phyloP scores from a whole-genome alignment of 2,888 invertebrate genomes.

The Willowsia nigromaculata region DNA sequence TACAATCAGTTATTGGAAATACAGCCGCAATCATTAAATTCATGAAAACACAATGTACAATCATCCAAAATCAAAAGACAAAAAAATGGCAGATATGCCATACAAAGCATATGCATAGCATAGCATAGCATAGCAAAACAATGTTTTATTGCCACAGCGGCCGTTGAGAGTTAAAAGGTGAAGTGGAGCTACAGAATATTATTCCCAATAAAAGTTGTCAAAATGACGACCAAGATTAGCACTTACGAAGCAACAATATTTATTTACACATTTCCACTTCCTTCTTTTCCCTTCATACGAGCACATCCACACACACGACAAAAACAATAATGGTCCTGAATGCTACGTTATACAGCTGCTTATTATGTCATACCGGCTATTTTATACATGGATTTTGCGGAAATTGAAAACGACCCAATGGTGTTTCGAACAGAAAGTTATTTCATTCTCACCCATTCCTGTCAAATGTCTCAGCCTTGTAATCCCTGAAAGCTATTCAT shows the following conservation, averaged over 20 bases:
- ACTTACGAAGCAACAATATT: conserved; percentile 41
- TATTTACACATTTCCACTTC: conserved; percentile 30
- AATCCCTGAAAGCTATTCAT: conserved; percentile 21
- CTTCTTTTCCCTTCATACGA: neutral
- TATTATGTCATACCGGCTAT: neutral
- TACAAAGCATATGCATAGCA: no score
- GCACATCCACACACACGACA: neutral
- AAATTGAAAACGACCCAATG: conserved; percentile 68
- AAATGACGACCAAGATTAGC: conserved; percentile 58
- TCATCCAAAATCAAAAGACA: no score
- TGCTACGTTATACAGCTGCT: neutral
- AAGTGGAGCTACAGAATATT: neutral
- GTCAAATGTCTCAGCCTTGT: neutral
- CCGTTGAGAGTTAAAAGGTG: neutral
- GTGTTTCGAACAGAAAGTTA: conserved; percentile 45
- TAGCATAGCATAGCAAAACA: no score
- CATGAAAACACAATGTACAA: no score
- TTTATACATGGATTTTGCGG: conserved; percentile 7
- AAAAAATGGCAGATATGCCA: no score
- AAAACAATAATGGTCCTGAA: neutral
- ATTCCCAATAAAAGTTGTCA: conserved; percentile 50
- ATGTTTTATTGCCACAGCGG: neutral
- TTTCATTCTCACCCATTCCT: conserved; percentile 29
- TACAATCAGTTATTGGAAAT: no score
- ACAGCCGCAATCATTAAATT: no score